These are phyloP conservation scores for Takifugu rubripes DNA, from an alignment of 2,797 vertebrate species.

Conservation along the genomic window DNA sequence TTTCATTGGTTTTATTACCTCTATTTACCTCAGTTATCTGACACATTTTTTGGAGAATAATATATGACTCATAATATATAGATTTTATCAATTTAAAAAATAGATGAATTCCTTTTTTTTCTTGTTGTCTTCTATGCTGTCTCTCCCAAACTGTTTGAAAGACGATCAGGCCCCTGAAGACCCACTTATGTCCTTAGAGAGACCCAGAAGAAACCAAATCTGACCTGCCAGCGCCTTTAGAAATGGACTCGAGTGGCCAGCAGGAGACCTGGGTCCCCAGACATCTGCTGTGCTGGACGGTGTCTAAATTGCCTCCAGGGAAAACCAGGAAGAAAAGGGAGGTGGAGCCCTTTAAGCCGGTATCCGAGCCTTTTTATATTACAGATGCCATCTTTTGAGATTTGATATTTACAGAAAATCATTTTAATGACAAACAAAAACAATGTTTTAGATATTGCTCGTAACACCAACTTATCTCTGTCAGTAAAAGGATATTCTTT, in stretches of 20 bases:
- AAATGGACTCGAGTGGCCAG: constrained; percentile 22
- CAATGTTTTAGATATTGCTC: too few species aligned
- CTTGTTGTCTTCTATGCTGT: constrained; percentile 14
- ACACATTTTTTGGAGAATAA: too few species aligned
- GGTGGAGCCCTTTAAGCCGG: constrained; percentile 2
- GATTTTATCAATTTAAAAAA: background rate
- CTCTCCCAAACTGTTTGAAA: constrained; percentile 40
- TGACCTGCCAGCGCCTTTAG: constrained; percentile 41
- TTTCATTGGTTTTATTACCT: too few species aligned
- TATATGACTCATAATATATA: background rate
- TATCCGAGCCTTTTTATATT: too few species aligned
- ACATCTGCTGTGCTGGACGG: constrained; percentile 62
- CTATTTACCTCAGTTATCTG: too few species aligned
- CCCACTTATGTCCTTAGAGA: constrained; percentile 14
- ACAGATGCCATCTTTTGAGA: background rate
- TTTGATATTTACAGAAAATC: background rate
- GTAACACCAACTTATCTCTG: too few species aligned
- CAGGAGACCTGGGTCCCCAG: constrained; percentile 54
- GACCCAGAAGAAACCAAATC: constrained; percentile 52
- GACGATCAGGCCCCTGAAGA: constrained; percentile 50
- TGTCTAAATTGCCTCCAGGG: constrained; percentile 56
- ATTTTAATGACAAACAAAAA: too few species aligned
- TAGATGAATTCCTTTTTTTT: background rate
- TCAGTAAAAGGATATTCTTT: too few species aligned
- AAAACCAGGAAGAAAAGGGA: constrained; percentile 27